Evolutionary conservation across 1,140 invertebrate species (phyloP).

Genomic region (Chrysoperla carnea): DNA sequence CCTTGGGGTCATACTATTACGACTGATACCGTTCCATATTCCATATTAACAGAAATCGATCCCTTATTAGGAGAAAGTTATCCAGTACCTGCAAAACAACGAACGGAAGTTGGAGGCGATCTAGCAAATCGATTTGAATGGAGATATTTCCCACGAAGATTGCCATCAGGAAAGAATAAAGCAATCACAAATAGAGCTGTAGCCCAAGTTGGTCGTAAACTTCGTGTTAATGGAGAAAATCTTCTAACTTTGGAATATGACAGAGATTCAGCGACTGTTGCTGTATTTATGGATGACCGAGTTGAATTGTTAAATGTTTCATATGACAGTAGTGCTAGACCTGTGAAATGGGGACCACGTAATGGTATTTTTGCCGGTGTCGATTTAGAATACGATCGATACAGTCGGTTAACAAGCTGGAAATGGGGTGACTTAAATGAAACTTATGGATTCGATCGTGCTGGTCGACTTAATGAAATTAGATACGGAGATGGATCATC

Average conservation of each 20-base stretch:
- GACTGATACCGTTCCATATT: slow-evolving; percentile 72
- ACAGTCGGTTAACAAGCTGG: slow-evolving; percentile 78
- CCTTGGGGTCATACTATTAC: slow-evolving; percentile 70
- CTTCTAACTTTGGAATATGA: slow-evolving; percentile 85
- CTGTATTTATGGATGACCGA: slow-evolving; percentile 76
- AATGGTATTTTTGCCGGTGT: slow-evolving; percentile 72
- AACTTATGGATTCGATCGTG: slow-evolving; percentile 73
- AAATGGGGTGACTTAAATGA: slow-evolving; percentile 80
- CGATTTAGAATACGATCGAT: slow-evolving; percentile 82
- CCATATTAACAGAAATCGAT: slow-evolving; percentile 64
- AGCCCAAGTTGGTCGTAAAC: slow-evolving; percentile 64
- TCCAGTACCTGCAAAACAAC: slow-evolving; percentile 76
- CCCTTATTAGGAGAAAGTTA: slow-evolving; percentile 73
- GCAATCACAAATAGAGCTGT: slow-evolving; percentile 38
- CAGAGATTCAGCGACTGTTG: slow-evolving; percentile 71
- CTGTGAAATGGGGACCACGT: slow-evolving; percentile 74
- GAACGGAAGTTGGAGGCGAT: slow-evolving; percentile 74
- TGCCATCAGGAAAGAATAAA: neutral
- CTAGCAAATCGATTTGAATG: slow-evolving; percentile 87
- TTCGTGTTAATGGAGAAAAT: slow-evolving; percentile 81
- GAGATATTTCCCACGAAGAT: slow-evolving; percentile 64
- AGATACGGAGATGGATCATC: slow-evolving; percentile 75
- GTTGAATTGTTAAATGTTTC: slow-evolving; percentile 79
- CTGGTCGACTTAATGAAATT: slow-evolving; percentile 70
- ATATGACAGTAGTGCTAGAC: slow-evolving; percentile 79